phyloP scores from a whole-genome alignment of 2,113 vertebrate species.

The Oreochromis aureus region DNA sequence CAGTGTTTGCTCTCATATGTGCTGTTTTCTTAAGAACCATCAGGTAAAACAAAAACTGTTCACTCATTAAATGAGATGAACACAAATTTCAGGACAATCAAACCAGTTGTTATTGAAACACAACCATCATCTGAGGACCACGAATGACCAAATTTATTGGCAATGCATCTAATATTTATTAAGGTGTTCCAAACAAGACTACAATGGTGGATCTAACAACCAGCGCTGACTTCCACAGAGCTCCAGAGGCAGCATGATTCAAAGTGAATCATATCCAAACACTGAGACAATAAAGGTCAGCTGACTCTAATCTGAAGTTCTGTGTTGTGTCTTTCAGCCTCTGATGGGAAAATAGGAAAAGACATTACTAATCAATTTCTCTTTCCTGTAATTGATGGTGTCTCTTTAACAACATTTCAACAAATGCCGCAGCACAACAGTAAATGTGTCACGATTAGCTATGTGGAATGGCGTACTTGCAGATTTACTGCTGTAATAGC shows the following conservation, averaged over 20 bases:
- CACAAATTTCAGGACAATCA: background rate
- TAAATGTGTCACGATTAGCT: background rate
- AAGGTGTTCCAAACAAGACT: background rate
- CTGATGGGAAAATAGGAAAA: background rate
- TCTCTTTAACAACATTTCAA: background rate
- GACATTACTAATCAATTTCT: background rate
- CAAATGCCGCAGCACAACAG: background rate
- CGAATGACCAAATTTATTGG: background rate
- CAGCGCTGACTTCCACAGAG: background rate
- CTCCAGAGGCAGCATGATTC: background rate
- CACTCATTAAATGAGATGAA: background rate
- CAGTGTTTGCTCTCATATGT: background rate
- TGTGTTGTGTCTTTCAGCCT: background rate
- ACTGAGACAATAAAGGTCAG: background rate
- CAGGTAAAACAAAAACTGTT: background rate
- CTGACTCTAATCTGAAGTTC: background rate
- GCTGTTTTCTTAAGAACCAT: background rate
- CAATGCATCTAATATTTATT: background rate
- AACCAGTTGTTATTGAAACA: background rate
- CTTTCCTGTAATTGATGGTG: background rate
- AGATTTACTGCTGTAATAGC: background rate
- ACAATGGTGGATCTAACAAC: background rate
- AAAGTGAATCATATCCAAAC: background rate
- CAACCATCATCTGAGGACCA: background rate
- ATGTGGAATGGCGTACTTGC: background rate